Evolutionary conservation across 2,797 vertebrate genomes (phyloP), one percentile per base, ranked within the genome.

Genomic region (Acanthornis magna): DNA sequence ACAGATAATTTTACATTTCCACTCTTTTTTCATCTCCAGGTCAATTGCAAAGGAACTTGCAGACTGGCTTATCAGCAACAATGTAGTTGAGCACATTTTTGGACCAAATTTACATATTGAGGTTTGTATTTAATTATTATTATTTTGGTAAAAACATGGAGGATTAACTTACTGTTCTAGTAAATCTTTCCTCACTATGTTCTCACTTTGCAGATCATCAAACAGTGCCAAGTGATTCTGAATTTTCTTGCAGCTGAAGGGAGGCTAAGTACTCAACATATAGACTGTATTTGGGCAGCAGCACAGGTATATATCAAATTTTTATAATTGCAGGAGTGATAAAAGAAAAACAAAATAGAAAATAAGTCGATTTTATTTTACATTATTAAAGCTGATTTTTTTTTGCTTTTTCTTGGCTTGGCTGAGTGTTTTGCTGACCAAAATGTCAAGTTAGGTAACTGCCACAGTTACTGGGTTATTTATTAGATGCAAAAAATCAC

Each of bases 211-310:
- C 97, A 99, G 99, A 99, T 99, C 98, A 99, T 99, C 97, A 99
- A 99, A 96, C 99, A 99, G 98, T 99, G 99, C 98, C 99, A 99
- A 98, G 99, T 99, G 96, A 99, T 99, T 98, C 98, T 99, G 97
- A 99, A 99, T 98, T 99, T 99, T 97, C 98, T 99, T 96, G 99
- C 99, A 94, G 99, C 99, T 54, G 99, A 99, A 96, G 99, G 99
- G 60, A 98, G 99, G 71, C 98, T 99, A 92, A 99, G 99, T 97
- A 99, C 99, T 77, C 99, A 99, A 95, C 99, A 99, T 57, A 98
- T 99, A 96, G 99, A 99, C 97, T 99, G 99, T 95, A 99, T 99
- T 95, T 99, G 99, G 99, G 99, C 98, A 54, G 99, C 99, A 88
- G 99, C 99, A 96, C 99, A 99, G 99, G 99, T 99, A 97, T 78